These are phyloP conservation scores for Coluber constrictor DNA, from an alignment of 2,797 vertebrate genomes.

Conservation along the genomic window DNA sequence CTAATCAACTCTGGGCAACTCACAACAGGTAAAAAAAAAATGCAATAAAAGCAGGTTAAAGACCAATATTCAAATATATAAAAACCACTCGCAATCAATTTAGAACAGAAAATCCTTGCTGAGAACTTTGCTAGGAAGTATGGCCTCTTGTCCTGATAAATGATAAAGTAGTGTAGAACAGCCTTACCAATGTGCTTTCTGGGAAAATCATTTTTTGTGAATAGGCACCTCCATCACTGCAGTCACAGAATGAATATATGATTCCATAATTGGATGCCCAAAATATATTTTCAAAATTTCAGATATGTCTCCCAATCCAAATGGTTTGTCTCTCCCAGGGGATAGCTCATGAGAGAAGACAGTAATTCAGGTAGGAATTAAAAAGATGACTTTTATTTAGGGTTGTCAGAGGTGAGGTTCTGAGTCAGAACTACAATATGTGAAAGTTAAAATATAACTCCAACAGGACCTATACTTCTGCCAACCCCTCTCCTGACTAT, in stretches of 20 bases:
- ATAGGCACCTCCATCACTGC: neutral
- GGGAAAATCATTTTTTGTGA: neutral
- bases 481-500: neutral
- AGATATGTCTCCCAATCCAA: neutral
- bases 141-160: neutral
- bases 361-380: neutral
- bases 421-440: neutral
- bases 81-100: neutral
- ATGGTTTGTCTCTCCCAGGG: neutral
- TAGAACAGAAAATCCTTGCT: neutral
- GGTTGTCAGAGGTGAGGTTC: no score
- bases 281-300: neutral
- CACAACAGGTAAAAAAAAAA: neutral
- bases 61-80: neutral
- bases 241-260: neutral
- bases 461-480: no score
- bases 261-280: neutral
- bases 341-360: neutral
- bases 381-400: neutral
- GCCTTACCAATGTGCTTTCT: neutral
- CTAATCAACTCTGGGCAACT: neutral
- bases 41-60: neutral
- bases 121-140: neutral
- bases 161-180: neutral
- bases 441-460: neutral